A percentile compares a stretch with the other conserved stretches of the same genome.
These are phyloP conservation scores for Hypanus sabinus DNA, from an alignment of 2,113 vertebrate species.

Conservation along the genomic window DNA sequence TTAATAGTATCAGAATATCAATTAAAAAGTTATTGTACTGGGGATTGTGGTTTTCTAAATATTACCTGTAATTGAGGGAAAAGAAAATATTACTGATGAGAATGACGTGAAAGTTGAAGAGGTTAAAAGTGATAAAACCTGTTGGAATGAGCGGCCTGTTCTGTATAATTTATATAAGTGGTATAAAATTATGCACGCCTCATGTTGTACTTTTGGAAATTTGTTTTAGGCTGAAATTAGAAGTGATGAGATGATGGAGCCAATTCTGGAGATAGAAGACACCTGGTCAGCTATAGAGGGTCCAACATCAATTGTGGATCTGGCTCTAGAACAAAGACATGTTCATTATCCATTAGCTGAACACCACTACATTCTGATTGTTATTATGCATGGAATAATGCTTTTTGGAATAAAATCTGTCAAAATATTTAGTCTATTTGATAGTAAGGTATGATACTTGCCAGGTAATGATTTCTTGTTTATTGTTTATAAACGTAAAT, in stretches of 20 bases:
- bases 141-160: background rate
- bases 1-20: too few relatives aligned
- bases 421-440: constrained; percentile 85
- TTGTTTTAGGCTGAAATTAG: constrained; percentile 69
- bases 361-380: constrained; percentile 80
- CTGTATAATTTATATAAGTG: background rate
- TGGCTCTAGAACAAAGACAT: constrained; percentile 83
- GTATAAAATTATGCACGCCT: background rate
- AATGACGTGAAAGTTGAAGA: background rate
- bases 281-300: constrained; percentile 75
- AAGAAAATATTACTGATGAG: background rate
- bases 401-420: constrained; percentile 68
- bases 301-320: constrained; percentile 76
- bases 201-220: background rate
- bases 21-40: too few relatives aligned
- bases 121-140: background rate
- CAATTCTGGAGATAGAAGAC: constrained; percentile 75
- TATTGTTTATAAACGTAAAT: background rate
- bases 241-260: constrained; percentile 69
- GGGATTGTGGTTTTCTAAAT: too few relatives aligned
- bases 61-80: background rate
- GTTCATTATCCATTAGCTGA: constrained; percentile 86
- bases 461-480: background rate
- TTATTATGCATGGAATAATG: constrained; percentile 69
- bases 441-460: constrained; percentile 73